These are phyloP conservation scores for Liasis olivaceus DNA, from an alignment of 2,797 vertebrate species.

Conservation along the genomic window DNA sequence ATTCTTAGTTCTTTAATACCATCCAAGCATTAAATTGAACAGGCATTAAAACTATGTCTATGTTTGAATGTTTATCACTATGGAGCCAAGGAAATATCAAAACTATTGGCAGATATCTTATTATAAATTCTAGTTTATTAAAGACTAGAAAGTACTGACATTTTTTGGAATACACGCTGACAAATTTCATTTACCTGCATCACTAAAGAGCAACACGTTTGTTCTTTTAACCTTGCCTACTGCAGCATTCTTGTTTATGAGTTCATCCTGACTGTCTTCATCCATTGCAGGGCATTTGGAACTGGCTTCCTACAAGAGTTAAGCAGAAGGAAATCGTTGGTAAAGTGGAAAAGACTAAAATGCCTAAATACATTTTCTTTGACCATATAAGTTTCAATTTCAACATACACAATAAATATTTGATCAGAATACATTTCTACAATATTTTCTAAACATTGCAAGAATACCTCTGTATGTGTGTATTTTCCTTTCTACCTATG, in stretches of 20 bases:
- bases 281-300: conserved; percentile 89
- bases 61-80: not conserved
- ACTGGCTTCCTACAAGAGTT: conserved; percentile 40
- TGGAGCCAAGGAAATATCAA: not conserved
- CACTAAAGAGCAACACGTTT: conserved; percentile 59
- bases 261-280: conserved; percentile 92
- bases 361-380: not conserved
- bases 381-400: not conserved
- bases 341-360: not conserved
- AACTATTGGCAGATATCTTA: not conserved
- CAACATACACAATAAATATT: not conserved
- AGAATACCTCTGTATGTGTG: not conserved
- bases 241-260: conserved; percentile 79
- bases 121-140: not conserved
- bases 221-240: conserved; percentile 77
- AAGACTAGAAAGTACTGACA: not conserved
- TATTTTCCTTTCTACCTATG: not conserved
- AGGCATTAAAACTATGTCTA: not conserved
- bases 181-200: conserved; percentile 70
- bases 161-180: not conserved
- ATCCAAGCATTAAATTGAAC: not conserved
- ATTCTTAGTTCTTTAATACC: not conserved
- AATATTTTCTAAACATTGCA: not conserved
- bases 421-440: not conserved
- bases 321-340: not conserved